These are phyloP conservation scores for Liodrosophila aerea DNA, from an alignment of 2,888 invertebrate species.

Conservation along the genomic window DNA sequence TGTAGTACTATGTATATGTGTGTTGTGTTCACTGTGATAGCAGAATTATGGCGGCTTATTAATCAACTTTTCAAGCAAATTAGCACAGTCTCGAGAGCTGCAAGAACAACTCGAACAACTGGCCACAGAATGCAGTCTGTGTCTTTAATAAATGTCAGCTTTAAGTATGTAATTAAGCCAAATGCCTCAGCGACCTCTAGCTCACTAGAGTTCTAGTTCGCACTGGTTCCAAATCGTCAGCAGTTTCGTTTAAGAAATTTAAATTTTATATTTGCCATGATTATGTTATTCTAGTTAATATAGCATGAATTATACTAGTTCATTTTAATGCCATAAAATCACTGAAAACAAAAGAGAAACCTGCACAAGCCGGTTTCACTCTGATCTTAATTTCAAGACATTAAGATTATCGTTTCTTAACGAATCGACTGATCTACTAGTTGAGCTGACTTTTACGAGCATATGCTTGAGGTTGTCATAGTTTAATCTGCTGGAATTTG, in stretches of 20 bases:
- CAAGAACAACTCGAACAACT: constrained; percentile 4
- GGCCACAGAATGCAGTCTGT: constrained; percentile 31
- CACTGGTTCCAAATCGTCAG: constrained; percentile 11
- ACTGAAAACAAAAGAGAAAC: neutral
- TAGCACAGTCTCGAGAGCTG: constrained; percentile 51
- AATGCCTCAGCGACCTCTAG: constrained; percentile 16
- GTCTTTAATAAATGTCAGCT: constrained; percentile 73
- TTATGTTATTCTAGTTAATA: constrained; percentile 13
- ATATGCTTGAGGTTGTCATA: neutral
- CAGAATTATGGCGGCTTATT: constrained; percentile 67
- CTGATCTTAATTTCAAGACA: neutral
- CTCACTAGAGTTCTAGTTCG: constrained; percentile 18
- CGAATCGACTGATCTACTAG: constrained; percentile 4
- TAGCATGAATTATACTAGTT: constrained; percentile 11
- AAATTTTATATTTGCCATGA: constrained; percentile 4
- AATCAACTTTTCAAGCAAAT: constrained; percentile 67
- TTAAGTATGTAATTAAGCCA: constrained; percentile 68
- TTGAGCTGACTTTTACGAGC: too few relatives aligned
- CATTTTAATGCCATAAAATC: neutral
- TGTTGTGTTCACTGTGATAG: constrained; percentile 56
- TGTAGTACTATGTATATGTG: too few relatives aligned
- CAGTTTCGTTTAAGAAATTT: constrained; percentile 2
- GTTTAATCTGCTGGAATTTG: neutral
- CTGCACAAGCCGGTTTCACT: constrained; percentile 4
- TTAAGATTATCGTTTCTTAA: neutral